These are phyloP conservation scores for Drosophila hamatofila DNA, from an alignment of 2,888 invertebrate species.

Conservation along the genomic window DNA sequence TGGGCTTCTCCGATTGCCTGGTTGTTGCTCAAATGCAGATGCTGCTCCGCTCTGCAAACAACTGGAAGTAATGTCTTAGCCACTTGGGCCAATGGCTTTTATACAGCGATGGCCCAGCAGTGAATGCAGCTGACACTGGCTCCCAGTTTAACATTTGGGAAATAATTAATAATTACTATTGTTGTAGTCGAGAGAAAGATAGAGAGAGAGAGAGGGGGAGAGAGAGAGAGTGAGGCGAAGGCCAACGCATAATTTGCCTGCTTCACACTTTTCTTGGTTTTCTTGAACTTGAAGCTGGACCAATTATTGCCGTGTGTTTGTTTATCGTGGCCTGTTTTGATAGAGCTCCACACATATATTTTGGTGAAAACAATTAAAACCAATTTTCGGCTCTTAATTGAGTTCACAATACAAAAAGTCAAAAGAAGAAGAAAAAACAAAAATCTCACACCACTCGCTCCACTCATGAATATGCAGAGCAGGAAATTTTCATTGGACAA, in stretches of 20 bases:
- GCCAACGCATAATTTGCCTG: constrained; percentile 61
- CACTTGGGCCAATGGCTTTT: constrained; percentile 56
- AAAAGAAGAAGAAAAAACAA: neutral
- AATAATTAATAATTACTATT: constrained; percentile 57
- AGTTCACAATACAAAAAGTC: constrained; percentile 15
- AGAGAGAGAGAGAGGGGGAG: neutral
- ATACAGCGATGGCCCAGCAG: constrained; percentile 45
- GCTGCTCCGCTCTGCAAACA: constrained; percentile 55
- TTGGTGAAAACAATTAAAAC: constrained; percentile 54
- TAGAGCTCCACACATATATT: constrained; percentile 8
- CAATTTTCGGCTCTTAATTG: constrained; percentile 57
- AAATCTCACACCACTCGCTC: neutral
- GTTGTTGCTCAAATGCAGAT: constrained; percentile 22
- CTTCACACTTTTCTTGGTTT: constrained; percentile 77
- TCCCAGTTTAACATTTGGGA: constrained; percentile 38
- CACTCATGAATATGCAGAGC: constrained; percentile 70
- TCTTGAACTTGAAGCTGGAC: constrained; percentile 64
- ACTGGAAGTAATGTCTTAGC: constrained; percentile 60
- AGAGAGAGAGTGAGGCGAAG: constrained; percentile 36
- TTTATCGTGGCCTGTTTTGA: constrained; percentile 9
- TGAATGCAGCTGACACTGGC: neutral
- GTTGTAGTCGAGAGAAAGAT: constrained; percentile 3
- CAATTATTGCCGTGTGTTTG: constrained; percentile 58
- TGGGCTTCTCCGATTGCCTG: neutral
- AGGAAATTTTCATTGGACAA: constrained; percentile 54